phyloP scores from a whole-genome alignment of 2,113 vertebrate genomes.

The Charina bottae region DNA sequence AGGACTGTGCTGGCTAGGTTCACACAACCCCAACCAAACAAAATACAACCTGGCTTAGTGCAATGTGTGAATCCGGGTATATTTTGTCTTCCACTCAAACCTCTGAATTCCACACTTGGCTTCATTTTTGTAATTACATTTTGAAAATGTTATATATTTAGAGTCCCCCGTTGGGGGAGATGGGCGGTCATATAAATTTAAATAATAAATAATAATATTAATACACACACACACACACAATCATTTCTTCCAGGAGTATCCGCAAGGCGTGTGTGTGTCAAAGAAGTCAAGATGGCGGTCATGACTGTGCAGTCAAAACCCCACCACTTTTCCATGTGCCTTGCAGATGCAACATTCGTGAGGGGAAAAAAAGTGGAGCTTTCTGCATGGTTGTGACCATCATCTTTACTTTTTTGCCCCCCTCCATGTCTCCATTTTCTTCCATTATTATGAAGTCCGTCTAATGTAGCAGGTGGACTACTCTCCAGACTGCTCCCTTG shows the following conservation, averaged over 20 bases:
- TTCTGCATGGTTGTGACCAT: not conserved
- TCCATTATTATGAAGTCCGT: not conserved
- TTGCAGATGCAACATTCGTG: too few relatives aligned
- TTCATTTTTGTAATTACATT: not conserved
- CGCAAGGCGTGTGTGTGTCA: too few relatives aligned
- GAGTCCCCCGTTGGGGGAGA: too few relatives aligned
- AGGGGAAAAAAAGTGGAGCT: too few relatives aligned
- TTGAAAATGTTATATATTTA: not conserved
- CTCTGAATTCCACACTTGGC: not conserved
- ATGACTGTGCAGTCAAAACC: too few relatives aligned
- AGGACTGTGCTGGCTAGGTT: not conserved
- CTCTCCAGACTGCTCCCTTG: not conserved
- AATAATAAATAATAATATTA: too few relatives aligned
- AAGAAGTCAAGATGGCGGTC: too few relatives aligned
- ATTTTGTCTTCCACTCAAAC: not conserved
- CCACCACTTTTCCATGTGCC: too few relatives aligned
- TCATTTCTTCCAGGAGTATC: too few relatives aligned
- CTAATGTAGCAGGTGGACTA: not conserved
- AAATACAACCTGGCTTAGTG: not conserved
- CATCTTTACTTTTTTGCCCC: not conserved
- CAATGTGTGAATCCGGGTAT: not conserved
- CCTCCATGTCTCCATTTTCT: not conserved
- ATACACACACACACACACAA: too few relatives aligned
- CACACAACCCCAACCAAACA: not conserved
- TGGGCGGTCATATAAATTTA: too few relatives aligned